Conservation (phyloP, 2,797 vertebrate genomes). For the Carcharodon carcharias region DNA sequence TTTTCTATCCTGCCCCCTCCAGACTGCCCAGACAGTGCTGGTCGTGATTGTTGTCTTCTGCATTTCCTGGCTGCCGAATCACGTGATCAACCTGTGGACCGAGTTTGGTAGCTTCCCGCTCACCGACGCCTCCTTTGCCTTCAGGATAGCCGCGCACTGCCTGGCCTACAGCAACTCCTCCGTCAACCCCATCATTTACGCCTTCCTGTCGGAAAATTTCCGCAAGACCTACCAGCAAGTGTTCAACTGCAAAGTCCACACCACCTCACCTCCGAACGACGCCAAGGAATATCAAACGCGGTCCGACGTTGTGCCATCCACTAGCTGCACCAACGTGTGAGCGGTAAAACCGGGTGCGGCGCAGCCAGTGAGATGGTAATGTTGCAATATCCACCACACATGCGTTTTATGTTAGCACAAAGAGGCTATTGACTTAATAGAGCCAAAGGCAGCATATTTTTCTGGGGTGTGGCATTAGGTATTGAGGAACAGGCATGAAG, state of each 20-base stretch:
- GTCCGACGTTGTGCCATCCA: constrained; percentile 74
- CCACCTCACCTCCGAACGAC: constrained; percentile 60
- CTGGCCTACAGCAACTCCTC: constrained; percentile 98
- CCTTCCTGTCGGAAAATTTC: constrained; percentile 95
- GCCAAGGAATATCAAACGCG: constrained; percentile 75
- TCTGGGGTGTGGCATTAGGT: background rate
- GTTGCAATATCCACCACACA: background rate
- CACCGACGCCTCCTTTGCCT: constrained; percentile 85
- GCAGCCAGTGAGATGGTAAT: background rate
- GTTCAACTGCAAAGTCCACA: constrained; percentile 71
- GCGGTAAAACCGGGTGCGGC: background rate
- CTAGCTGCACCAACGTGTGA: constrained; percentile 89
- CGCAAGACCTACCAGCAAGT: constrained; percentile 93
- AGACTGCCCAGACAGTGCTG: constrained; percentile 94
- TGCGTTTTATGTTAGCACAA: background rate
- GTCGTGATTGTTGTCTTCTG: constrained; percentile 97
- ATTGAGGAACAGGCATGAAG: background rate
- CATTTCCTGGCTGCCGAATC: constrained; percentile 93
- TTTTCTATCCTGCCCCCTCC: constrained; percentile 28
- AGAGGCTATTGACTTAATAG: background rate
- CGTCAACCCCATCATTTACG: constrained; percentile 94
- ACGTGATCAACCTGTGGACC: constrained; percentile 85
- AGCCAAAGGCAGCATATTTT: background rate
- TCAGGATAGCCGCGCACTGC: constrained; percentile 84
- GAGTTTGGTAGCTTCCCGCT: constrained; percentile 91